phyloP scores from a whole-genome alignment of 2,888 invertebrate species.

The Lacanobia wlatinum region DNA sequence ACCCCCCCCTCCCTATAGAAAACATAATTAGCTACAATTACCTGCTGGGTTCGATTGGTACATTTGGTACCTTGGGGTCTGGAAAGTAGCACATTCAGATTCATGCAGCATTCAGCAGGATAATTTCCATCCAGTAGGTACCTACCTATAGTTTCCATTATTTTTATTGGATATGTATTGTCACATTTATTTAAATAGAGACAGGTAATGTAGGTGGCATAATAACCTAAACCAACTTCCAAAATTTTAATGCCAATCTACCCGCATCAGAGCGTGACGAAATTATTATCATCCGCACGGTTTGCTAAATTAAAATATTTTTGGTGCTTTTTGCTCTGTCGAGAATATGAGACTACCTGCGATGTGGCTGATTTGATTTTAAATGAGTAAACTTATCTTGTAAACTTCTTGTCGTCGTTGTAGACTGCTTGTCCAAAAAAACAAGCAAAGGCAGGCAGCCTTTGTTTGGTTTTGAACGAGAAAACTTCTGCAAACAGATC shows the following conservation, averaged over 20 bases:
- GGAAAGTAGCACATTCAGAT: background rate
- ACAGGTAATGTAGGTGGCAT: background rate
- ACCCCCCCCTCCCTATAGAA: too few relatives aligned
- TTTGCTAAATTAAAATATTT: constrained; percentile 35
- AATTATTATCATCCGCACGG: constrained; percentile 12
- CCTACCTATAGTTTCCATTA: too few relatives aligned
- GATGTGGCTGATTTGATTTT: background rate
- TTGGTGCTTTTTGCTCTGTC: constrained; percentile 12
- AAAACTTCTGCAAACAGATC: background rate
- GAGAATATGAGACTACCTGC: background rate
- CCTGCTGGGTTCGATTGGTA: background rate
- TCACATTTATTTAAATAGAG: background rate
- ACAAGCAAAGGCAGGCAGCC: too few relatives aligned
- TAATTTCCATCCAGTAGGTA: too few relatives aligned
- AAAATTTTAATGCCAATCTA: constrained; percentile 1
- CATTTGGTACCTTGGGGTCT: background rate
- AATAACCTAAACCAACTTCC: background rate
- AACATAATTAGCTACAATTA: background rate
- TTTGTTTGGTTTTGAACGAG: too few relatives aligned
- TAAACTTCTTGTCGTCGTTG: too few relatives aligned
- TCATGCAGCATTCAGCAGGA: background rate
- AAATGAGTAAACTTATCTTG: background rate
- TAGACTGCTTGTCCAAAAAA: too few relatives aligned
- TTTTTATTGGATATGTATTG: background rate
- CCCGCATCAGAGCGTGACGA: constrained; percentile 32